Percentiles rank a stretch among this genome's conserved stretches.
Evolutionary conservation across 2,888 invertebrate species (phyloP).

Genomic region (Abrostola tripartita): DNA sequence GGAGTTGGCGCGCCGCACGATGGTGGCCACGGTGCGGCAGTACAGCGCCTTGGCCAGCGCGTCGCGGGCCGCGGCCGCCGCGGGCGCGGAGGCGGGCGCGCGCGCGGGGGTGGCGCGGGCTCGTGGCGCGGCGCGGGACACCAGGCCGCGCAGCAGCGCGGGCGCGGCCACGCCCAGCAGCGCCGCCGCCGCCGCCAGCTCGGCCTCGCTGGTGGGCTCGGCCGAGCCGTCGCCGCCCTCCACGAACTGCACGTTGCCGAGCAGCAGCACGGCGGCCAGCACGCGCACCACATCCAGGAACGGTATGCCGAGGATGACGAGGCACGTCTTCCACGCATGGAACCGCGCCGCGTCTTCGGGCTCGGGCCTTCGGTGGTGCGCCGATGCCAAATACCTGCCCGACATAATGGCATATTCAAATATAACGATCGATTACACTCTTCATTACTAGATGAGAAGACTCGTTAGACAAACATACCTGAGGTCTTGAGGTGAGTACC

Average conservation of each 20-base stretch:
- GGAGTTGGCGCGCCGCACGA: conserved; percentile 97
- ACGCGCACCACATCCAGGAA: conserved; percentile 98
- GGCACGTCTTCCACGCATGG: conserved; percentile 97
- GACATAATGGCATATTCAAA: neutral
- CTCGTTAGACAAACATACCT: conserved; percentile 78
- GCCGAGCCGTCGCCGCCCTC: conserved; percentile 93
- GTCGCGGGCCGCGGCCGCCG: conserved; percentile 96
- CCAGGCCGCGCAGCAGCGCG: conserved; percentile 93
- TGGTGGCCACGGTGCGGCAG: conserved; percentile 97
- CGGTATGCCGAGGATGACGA: conserved; percentile 97
- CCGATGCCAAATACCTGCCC: conserved; percentile 91
- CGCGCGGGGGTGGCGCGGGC: conserved; percentile 92
- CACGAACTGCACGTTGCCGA: conserved; percentile 97
- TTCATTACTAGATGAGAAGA: neutral
- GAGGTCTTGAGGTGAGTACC: conserved; percentile 94
- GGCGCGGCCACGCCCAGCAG: conserved; percentile 92
- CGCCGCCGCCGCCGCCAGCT: conserved; percentile 95
- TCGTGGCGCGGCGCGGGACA: conserved; percentile 91
- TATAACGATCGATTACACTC: neutral
- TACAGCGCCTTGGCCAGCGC: conserved; percentile 97
- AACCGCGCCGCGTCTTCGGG: conserved; percentile 88
- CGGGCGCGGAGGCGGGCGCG: conserved; percentile 92
- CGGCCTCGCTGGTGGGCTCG: conserved; percentile 93
- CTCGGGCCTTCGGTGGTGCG: conserved; percentile 87
- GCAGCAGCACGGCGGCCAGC: conserved; percentile 95